Base-by-base conservation (phyloP, 2,888 invertebrate species). In the Callinectes sapidus region DNA sequence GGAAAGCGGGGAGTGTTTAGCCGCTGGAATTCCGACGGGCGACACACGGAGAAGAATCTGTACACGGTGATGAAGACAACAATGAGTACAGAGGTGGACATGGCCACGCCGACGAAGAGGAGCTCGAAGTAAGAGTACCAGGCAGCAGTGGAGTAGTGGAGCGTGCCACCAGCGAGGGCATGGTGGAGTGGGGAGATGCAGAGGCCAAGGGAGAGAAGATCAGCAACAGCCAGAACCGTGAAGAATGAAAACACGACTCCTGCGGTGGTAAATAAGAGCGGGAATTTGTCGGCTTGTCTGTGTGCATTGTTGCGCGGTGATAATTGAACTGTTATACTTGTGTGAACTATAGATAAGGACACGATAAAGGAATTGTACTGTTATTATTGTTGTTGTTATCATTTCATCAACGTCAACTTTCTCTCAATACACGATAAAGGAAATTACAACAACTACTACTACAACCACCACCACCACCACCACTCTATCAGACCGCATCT, bases 31-130 rank as follows among this genome's bases (percentile, higher is more conserved):
- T 95, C 95, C 8, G 95, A 95, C 18, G 96, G 96, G 32, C 95
- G 95, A 95, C 96, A 96, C 6, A 96, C 96, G 2, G 96, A 96
- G 94, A 96, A 95, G 95, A 96, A 96, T 71, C 96, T 95, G 93
- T 96, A 96, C 10, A 96, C 95, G 1, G 96, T 96, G 18, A 96
- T 95, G 92, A 96, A 96, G 10, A 96, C 96, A 8, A 96, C 96
- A 88, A 96, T 95, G 95, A 96, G 96, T 16, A 96, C 96, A 77
- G 96, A 96, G 32, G 96, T 95, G 10, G 96, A 96, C 96, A 96
- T 96, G 94, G 96, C 95, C 2, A 96, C 95, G 95, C 96, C 96
- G 61, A 96, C 95, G 93, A 96, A 95, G 1, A 96, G 96, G 91
- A 96, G 95, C 93, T 96, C 96, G 93, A 96, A 95, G 95, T 96